These are phyloP conservation scores for Drosophila virilis DNA, from an alignment of 1,140 invertebrate genomes.

Conservation along the genomic window DNA sequence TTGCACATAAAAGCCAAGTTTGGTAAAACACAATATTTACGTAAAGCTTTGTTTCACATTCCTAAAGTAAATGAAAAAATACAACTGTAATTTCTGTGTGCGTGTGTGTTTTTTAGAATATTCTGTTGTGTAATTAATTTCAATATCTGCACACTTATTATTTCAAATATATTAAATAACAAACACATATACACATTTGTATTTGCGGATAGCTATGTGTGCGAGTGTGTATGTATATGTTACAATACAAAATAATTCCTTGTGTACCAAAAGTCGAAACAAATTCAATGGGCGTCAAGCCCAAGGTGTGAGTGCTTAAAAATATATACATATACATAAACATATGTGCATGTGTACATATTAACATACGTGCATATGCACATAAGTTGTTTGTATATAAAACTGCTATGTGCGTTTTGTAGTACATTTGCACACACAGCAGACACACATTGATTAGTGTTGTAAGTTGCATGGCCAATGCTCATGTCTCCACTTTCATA, in stretches of 20 bases:
- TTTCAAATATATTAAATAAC: conserved; percentile 1
- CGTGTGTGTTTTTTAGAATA: conserved; percentile 18
- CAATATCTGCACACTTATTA: conserved; percentile 5
- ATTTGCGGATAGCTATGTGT: not conserved
- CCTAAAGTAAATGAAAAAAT: conserved; percentile 1
- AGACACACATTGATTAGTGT: not conserved
- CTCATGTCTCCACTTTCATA: conserved; percentile 1
- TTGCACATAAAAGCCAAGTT: conserved; percentile 42
- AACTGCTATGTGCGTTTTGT: not conserved
- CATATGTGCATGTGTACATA: not conserved
- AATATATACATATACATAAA: conserved; percentile 9
- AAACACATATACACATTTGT: not conserved
- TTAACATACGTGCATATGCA: not conserved
- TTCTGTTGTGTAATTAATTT: conserved; percentile 40
- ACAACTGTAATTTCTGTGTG: not conserved
- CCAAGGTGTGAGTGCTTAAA: conserved; percentile 8
- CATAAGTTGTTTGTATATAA: not conserved
- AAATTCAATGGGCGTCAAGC: not conserved
- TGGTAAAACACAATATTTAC: conserved; percentile 48
- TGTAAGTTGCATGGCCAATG: conserved; percentile 9
- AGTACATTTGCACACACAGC: not conserved
- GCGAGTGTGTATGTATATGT: not conserved
- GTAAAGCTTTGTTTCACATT: conserved; percentile 55
- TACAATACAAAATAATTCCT: conserved; percentile 3
- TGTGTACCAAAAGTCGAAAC: conserved; percentile 1